Conservation (phyloP, 1,140 invertebrate genomes). For the Linepithema humile region DNA sequence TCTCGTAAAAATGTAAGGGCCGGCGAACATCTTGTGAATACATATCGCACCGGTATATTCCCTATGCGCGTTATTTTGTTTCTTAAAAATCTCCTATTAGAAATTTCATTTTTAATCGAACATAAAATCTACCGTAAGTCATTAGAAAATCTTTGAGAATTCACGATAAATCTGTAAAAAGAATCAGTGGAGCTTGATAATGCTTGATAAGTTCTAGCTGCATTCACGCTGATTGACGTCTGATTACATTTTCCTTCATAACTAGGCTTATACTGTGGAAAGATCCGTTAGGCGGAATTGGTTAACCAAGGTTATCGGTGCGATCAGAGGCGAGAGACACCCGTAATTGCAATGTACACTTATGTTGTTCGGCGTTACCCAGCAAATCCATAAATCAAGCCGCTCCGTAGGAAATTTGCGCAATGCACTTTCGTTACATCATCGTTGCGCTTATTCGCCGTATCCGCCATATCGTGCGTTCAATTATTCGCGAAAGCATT, state of each 20-base stretch:
- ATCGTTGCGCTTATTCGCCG: constrained; percentile 15
- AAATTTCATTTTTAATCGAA: too few species aligned
- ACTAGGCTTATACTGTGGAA: not conserved
- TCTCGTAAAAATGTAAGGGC: not conserved
- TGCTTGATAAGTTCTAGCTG: too few species aligned
- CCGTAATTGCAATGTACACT: not conserved
- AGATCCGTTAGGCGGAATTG: not conserved
- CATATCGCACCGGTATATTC: not conserved
- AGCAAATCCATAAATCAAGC: constrained; percentile 20
- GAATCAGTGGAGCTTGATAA: too few species aligned
- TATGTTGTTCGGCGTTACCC: not conserved
- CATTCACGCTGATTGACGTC: not conserved
- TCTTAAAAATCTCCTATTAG: too few species aligned
- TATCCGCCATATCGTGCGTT: not conserved
- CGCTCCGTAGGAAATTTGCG: constrained; percentile 22
- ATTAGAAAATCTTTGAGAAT: not conserved
- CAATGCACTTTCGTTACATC: constrained; percentile 32
- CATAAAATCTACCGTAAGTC: not conserved
- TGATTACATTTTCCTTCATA: not conserved
- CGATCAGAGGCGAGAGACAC: not conserved
- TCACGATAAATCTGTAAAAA: not conserved
- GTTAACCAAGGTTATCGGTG: constrained; percentile 6
- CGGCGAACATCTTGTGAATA: not conserved
- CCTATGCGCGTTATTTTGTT: not conserved
- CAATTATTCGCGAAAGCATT: constrained; percentile 28